Conservation (phyloP, 2,888 invertebrate species). For the Tetropium fuscum region DNA sequence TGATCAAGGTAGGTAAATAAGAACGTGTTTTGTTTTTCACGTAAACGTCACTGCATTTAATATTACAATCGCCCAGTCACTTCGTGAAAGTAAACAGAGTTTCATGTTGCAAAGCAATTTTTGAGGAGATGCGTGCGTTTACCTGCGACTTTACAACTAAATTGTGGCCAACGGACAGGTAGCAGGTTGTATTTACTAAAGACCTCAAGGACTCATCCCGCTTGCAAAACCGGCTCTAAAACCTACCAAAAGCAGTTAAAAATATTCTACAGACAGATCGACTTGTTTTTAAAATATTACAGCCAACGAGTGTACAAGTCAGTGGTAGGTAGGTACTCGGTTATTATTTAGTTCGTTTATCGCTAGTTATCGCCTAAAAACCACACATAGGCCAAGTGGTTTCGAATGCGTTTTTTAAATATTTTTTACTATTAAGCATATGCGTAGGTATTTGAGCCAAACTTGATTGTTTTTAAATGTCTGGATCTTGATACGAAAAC, state of each 20-base stretch:
- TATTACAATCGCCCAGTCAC: too few relatives aligned
- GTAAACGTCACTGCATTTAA: neutral
- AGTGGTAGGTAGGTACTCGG: neutral
- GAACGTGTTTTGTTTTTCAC: conserved; percentile 9
- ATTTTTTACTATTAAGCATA: too few relatives aligned
- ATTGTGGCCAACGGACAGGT: conserved; percentile 20
- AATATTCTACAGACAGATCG: conserved; percentile 4
- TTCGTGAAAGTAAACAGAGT: too few relatives aligned
- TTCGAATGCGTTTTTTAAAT: conserved; percentile 3
- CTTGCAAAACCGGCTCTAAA: conserved; percentile 41
- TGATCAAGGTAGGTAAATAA: conserved; percentile 75
- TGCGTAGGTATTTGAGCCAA: too few relatives aligned
- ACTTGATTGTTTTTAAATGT: too few relatives aligned
- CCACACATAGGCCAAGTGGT: neutral
- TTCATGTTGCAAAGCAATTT: too few relatives aligned
- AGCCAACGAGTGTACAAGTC: neutral
- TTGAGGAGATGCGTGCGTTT: too few relatives aligned
- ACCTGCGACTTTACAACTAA: conserved; percentile 3
- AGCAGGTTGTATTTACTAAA: conserved; percentile 25
- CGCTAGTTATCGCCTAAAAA: neutral
- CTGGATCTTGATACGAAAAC: too few relatives aligned
- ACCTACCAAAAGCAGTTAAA: conserved; percentile 25
- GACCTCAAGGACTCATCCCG: conserved; percentile 35
- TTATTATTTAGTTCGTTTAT: conserved; percentile 4
- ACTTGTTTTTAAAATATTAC: conserved; percentile 1